Evolutionary conservation across 2,888 invertebrate genomes (phyloP).

Genomic region (Tetramorium bicarinatum): DNA sequence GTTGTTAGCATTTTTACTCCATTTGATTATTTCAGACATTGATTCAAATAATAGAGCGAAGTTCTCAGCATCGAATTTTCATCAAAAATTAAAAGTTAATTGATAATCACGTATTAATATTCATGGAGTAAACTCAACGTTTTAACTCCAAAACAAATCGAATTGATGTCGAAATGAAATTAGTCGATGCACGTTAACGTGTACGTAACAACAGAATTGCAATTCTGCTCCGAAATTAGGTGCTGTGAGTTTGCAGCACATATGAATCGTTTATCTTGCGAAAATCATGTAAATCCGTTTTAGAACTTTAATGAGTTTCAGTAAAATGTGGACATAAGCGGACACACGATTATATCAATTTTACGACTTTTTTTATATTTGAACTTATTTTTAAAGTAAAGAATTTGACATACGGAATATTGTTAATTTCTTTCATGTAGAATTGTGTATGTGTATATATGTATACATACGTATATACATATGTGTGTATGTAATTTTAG

Average conservation of each 20-base stretch:
- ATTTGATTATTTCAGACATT: slow-evolving; percentile 34
- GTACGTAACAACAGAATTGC: slow-evolving; percentile 47
- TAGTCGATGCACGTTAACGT: slow-evolving; percentile 44
- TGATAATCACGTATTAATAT: slow-evolving; percentile 49
- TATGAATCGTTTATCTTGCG: slow-evolving; percentile 50
- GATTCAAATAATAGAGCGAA: slow-evolving; percentile 28
- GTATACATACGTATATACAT: neutral
- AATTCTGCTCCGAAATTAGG: slow-evolving; percentile 36
- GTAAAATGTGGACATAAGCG: slow-evolving; percentile 1
- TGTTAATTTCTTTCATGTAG: neutral
- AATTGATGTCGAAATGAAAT: slow-evolving; percentile 43
- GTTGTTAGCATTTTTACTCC: neutral
- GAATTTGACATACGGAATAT: neutral
- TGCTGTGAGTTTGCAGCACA: slow-evolving; percentile 9
- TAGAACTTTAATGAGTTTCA: slow-evolving; percentile 29
- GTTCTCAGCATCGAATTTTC: slow-evolving; percentile 17
- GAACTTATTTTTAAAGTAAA: neutral
- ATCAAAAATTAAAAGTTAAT: slow-evolving; percentile 53
- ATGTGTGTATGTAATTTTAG: neutral
- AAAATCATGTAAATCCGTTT: slow-evolving; percentile 41
- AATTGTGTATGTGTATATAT: neutral
- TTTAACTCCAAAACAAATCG: slow-evolving; percentile 49
- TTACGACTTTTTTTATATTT: neutral
- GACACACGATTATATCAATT: neutral
- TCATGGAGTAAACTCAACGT: slow-evolving; percentile 20